phyloP scores from a whole-genome alignment of 2,888 invertebrate genomes.

The Andrena minutula region DNA sequence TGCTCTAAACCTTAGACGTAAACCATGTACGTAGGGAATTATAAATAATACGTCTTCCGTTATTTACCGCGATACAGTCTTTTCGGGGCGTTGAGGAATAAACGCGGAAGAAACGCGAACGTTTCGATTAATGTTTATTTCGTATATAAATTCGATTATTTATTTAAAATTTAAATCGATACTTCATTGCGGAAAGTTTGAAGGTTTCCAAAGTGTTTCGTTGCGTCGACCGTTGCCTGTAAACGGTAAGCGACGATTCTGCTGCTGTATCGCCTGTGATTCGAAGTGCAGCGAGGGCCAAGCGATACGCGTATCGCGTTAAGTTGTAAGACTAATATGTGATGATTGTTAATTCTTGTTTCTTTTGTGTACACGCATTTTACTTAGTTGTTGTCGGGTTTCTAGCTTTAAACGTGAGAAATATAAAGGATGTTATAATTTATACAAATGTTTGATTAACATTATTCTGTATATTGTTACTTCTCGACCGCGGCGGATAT shows the following conservation, averaged over 20 bases:
- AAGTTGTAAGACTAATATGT: slow-evolving; percentile 55
- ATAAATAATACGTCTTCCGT: slow-evolving; percentile 48
- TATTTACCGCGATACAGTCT: slow-evolving; percentile 56
- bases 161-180: slow-evolving; percentile 14
- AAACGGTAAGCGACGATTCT: slow-evolving; percentile 25
- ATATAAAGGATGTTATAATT: slow-evolving; percentile 65
- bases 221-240: slow-evolving; percentile 9
- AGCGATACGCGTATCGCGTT: slow-evolving; percentile 32
- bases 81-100: slow-evolving; percentile 12
- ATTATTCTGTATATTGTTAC: slow-evolving; percentile 29
- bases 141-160: no score
- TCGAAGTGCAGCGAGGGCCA: slow-evolving; percentile 34
- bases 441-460: slow-evolving; percentile 41
- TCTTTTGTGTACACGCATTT: slow-evolving; percentile 48
- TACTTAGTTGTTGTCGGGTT: slow-evolving; percentile 65
- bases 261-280: slow-evolving; percentile 41
- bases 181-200: background rate
- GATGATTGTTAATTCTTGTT: slow-evolving; percentile 65
- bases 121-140: slow-evolving; percentile 10
- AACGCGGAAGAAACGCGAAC: background rate
- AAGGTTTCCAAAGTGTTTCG: slow-evolving; percentile 11
- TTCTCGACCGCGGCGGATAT: background rate
- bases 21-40: slow-evolving; percentile 12
- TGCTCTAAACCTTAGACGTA: slow-evolving; percentile 27
- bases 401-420: slow-evolving; percentile 63